Evolutionary conservation across 2,888 invertebrate species (phyloP).

Genomic region (Drosophila sordidapex): DNA sequence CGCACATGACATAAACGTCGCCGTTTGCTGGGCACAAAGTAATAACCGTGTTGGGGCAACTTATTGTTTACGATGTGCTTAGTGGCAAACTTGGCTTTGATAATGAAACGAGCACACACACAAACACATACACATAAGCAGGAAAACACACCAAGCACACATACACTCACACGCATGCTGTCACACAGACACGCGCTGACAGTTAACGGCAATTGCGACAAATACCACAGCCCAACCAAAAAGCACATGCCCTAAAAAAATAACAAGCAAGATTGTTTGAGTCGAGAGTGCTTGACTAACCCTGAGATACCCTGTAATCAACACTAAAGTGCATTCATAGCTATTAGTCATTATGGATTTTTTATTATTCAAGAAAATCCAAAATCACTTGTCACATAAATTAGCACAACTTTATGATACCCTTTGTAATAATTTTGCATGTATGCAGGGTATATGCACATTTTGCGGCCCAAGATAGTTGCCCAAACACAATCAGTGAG

Average conservation of each 20-base stretch:
- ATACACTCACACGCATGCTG: conserved; percentile 9
- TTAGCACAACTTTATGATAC: not conserved
- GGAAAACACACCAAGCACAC: not conserved
- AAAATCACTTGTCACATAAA: not conserved
- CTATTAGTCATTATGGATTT: not conserved
- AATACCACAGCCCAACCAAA: conserved; percentile 59
- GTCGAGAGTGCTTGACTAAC: not conserved
- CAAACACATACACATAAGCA: conserved; percentile 1
- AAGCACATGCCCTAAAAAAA: conserved; percentile 40
- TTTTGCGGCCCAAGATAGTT: conserved; percentile 54
- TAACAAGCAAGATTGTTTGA: not conserved
- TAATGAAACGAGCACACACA: conserved; percentile 66
- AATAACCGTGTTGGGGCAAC: conserved; percentile 70
- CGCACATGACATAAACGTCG: conserved; percentile 39
- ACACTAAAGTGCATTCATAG: not conserved
- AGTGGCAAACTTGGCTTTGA: conserved; percentile 79
- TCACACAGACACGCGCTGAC: conserved; percentile 65
- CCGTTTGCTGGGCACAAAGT: conserved; percentile 50
- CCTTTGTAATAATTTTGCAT: not conserved
- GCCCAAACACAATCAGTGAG: conserved; percentile 48
- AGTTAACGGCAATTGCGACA: conserved; percentile 79
- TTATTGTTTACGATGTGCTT: conserved; percentile 82
- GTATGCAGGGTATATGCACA: conserved; percentile 23
- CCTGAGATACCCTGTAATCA: not conserved
- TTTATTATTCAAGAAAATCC: not conserved